Base-by-base conservation (phyloP, 2,888 invertebrate species). In the Timema podura region DNA sequence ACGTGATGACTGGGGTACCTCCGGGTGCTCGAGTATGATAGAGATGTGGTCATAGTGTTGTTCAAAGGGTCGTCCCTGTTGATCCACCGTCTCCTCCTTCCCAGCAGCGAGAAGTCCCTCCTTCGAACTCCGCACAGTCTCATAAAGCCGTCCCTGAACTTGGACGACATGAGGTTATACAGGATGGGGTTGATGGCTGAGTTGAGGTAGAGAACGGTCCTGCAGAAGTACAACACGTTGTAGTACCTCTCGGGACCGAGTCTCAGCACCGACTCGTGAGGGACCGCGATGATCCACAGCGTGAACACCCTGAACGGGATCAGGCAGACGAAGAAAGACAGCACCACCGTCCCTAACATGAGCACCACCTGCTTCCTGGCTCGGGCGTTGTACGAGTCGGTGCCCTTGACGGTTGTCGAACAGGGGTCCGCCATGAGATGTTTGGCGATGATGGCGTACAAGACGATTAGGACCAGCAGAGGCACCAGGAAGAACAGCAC, bases 121-220 rank as follows among this genome's bases (percentile, higher is more conserved):
- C 77, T 49, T 65, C 77, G 78, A 46, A 83, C 78, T 6, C 87
- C 85, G 74, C 91, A 85, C 66, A 92, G 81, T 77, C 87, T 88
- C 69, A 91, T 84, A 76, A 93, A 93, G 6, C 92, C 93, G 67
- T 89, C 89, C 9, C 95, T 87, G 82, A 96, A 96, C 79, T 95
- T 95, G 1, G 94, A 92, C 71, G 94, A 94, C 90, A 95, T 93
- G 69, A 95, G 86, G 80, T 95, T 95, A 82, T 96, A 96, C 67
- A 96, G 83, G 77, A 95, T 92, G 11, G 95, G 95, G 84, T 96
- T 96, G 69, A 95, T 89, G 10, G 95, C 95, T 64, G 95, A 95
- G 81, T 96, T 95, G 69, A 95, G 86, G 82, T 95, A 94, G 75
- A 93, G 83, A 91, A 95, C 92, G 68, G 93, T 89, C 75, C 95